These are phyloP conservation scores for Luperina nickerlii DNA, from an alignment of 2,888 invertebrate genomes.

Conservation along the genomic window DNA sequence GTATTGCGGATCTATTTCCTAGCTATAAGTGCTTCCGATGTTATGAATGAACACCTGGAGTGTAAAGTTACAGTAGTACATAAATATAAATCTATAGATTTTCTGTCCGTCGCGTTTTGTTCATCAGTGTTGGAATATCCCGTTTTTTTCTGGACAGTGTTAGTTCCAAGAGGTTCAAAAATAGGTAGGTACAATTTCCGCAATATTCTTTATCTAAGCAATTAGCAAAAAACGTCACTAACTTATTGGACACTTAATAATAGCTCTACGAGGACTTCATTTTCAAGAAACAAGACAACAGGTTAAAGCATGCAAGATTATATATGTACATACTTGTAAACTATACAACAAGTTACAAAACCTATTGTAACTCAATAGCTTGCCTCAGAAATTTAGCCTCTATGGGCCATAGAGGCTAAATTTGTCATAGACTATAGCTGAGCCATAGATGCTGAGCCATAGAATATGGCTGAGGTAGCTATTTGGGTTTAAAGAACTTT, in stretches of 20 bases:
- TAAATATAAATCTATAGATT: neutral
- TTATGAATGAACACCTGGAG: conserved; percentile 52
- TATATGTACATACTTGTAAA: neutral
- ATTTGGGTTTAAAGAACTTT: neutral
- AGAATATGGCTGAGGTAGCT: neutral
- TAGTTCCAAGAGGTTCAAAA: neutral
- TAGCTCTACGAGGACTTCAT: neutral
- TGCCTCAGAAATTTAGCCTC: neutral
- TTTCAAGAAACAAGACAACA: neutral
- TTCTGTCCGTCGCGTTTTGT: neutral
- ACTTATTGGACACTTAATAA: neutral
- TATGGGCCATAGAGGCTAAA: too few relatives aligned
- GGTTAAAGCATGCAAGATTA: neutral
- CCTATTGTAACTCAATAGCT: too few relatives aligned
- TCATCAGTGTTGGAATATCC: neutral
- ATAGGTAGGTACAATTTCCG: neutral
- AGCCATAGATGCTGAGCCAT: too few relatives aligned
- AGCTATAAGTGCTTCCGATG: conserved; percentile 59
- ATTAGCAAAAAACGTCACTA: neutral
- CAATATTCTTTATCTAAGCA: neutral
- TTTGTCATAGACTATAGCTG: too few relatives aligned
- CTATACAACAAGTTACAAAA: neutral
- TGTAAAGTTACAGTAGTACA: conserved; percentile 28
- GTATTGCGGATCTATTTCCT: conserved; percentile 61
- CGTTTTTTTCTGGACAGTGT: neutral